Conservation (phyloP, 2,797 vertebrate species). For the Oophaga sylvatica region DNA sequence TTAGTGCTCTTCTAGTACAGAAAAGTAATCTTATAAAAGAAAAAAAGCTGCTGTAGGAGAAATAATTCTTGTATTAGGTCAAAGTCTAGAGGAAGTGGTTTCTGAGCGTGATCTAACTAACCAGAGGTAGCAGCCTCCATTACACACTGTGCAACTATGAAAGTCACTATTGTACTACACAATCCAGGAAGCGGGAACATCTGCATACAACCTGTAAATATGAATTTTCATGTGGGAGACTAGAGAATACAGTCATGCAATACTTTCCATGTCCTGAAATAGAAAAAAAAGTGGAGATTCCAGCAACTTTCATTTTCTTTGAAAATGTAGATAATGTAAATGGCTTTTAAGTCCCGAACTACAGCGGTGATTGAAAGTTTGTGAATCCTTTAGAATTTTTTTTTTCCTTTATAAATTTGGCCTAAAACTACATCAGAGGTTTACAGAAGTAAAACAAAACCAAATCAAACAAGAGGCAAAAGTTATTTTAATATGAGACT, state of each 20-base stretch:
- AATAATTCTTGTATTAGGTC: slow-evolving; percentile 20
- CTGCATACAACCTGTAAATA: slow-evolving; percentile 1
- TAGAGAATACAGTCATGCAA: neutral
- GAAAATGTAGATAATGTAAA: neutral
- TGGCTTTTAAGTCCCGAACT: no score
- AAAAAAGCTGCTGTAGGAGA: neutral
- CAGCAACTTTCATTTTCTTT: neutral
- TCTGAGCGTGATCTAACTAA: neutral
- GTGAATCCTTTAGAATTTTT: no score
- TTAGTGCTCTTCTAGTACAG: neutral
- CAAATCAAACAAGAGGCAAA: no score
- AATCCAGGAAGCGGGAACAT: neutral
- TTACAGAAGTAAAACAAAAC: no score
- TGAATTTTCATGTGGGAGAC: neutral
- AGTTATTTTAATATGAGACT: no score
- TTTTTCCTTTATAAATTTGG: no score
- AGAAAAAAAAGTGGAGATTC: neutral
- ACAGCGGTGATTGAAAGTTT: no score
- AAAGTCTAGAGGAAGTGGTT: slow-evolving; percentile 50
- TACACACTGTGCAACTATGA: neutral
- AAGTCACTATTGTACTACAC: neutral
- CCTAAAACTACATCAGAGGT: no score
- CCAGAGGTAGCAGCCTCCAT: slow-evolving; percentile 1
- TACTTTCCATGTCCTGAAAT: neutral
- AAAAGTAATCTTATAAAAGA: neutral